phyloP scores from a whole-genome alignment of 2,797 vertebrate genomes.

The Trachurus trachurus region DNA sequence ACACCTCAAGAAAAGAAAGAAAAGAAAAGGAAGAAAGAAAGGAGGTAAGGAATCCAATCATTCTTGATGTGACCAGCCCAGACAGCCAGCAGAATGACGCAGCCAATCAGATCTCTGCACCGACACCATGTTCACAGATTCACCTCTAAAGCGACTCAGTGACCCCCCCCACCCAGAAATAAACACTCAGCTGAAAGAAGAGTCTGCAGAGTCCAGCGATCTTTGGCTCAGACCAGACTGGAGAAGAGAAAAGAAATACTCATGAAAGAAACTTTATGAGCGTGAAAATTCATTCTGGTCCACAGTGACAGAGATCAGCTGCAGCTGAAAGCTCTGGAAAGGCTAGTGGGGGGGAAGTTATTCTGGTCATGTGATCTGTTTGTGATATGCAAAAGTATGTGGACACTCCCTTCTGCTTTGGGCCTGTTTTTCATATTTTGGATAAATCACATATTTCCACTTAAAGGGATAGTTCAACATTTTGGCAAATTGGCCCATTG shows the following conservation, averaged over 20 bases:
- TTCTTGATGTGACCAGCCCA: constrained; percentile 86
- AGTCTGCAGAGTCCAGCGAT: background rate
- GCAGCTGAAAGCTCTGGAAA: background rate
- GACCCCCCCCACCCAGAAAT: background rate
- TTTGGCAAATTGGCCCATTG: too few relatives aligned
- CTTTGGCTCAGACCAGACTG: background rate
- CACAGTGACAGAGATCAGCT: background rate
- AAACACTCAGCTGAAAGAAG: background rate
- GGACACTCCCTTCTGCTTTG: too few relatives aligned
- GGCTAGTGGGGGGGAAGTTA: too few relatives aligned
- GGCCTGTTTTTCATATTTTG: too few relatives aligned
- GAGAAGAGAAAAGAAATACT: background rate
- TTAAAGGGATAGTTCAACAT: too few relatives aligned
- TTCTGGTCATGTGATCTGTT: too few relatives aligned
- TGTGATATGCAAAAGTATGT: too few relatives aligned
- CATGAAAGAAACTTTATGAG: too few relatives aligned
- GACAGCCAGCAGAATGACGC: constrained; percentile 81
- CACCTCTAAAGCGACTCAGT: constrained; percentile 46
- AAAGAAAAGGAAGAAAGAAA: constrained; percentile 60
- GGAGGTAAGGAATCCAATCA: constrained; percentile 88
- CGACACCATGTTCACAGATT: constrained; percentile 84
- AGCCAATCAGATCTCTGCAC: constrained; percentile 75
- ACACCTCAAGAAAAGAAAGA: constrained; percentile 51
- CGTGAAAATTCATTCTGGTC: background rate
- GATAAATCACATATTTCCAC: too few relatives aligned